Conservation (phyloP, 2,888 invertebrate species). For the Ischnus inquisitorius region DNA sequence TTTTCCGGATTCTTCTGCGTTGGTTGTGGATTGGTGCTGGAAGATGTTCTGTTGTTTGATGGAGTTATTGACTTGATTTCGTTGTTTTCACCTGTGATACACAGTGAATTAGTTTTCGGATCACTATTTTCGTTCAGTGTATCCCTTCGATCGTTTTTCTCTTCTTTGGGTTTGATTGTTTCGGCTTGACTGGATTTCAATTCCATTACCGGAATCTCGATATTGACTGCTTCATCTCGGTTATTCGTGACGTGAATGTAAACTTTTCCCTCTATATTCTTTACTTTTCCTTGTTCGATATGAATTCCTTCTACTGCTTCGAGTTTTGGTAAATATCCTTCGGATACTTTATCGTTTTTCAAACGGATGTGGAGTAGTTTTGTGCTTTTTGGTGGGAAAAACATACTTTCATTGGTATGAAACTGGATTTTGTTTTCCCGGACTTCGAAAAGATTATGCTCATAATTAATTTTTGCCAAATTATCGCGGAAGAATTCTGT, state of each 20-base stretch:
- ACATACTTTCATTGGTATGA: constrained; percentile 25
- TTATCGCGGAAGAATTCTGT: constrained; percentile 33
- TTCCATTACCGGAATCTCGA: constrained; percentile 20
- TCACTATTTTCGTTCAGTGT: too few species aligned
- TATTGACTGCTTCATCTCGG: neutral
- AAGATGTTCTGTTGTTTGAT: too few species aligned
- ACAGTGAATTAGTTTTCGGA: too few species aligned
- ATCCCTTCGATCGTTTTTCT: too few species aligned
- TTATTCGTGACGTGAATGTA: constrained; percentile 30
- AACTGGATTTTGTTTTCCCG: constrained; percentile 7
- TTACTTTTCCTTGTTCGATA: constrained; percentile 13
- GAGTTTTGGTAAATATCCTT: constrained; percentile 33
- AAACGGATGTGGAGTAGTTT: constrained; percentile 10
- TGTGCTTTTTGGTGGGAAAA: constrained; percentile 11
- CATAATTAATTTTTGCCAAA: constrained; percentile 38
- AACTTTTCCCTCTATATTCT: constrained; percentile 22
- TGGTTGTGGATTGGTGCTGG: too few species aligned
- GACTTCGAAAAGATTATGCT: constrained; percentile 20
- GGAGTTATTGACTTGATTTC: too few species aligned
- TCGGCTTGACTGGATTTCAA: neutral
- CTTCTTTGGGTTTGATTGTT: too few species aligned
- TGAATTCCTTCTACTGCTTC: constrained; percentile 4
- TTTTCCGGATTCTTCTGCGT: too few species aligned
- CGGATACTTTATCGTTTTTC: constrained; percentile 12
- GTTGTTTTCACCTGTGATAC: too few species aligned